Base-by-base conservation (phyloP, 2,113 vertebrate genomes). In the Cryptomyrus ogoouensis region DNA sequence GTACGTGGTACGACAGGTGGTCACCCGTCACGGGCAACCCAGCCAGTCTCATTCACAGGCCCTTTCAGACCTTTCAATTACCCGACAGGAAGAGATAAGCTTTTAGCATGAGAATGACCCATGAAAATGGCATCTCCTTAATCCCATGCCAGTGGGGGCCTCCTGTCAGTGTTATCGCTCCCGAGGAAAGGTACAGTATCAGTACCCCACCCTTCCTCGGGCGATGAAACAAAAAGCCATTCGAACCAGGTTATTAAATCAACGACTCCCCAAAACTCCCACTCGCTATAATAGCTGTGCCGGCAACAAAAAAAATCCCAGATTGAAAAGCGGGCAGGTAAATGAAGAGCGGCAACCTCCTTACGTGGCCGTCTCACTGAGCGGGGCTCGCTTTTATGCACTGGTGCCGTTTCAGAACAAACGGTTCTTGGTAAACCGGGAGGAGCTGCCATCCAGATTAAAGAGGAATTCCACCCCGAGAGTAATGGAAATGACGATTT, bases 191-290 rank as follows among this genome's bases (percentile, higher is more conserved):
- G 53, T 15, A 42, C 31, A 49, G 50, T 50, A 87, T 49, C 31
- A 15, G 17, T 47, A 50, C 13, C 27, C 21, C 50, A 58, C 44
- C n/a, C 66, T 52, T 39, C 52, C 39, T 42, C n/a, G 19, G 8
- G 10, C 3, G 47, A 56, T 47, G 15, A 53, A 84, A 89, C 50
- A 89, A 85, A 84, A 52, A 13, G 50, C 52, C 74, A 56, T 83
- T 58, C 24, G 58, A 7, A 44, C 17, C 17, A 17, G 35, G 50
- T 56, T 84, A 89, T 89, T 89, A 89, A 89, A 89, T 84, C 89
- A 58, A 62, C 47, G 89, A 56, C 74, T 84, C 35, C 77, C 21
- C 77, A n/a, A 19, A 88, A 58, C 74, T 89, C 31, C 35, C 15
- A 21, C 89, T 89, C 13, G 3, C 52, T 44, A 35, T 89, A 58